Conservation (phyloP, 2,797 vertebrate species). For the Momotus momota region DNA sequence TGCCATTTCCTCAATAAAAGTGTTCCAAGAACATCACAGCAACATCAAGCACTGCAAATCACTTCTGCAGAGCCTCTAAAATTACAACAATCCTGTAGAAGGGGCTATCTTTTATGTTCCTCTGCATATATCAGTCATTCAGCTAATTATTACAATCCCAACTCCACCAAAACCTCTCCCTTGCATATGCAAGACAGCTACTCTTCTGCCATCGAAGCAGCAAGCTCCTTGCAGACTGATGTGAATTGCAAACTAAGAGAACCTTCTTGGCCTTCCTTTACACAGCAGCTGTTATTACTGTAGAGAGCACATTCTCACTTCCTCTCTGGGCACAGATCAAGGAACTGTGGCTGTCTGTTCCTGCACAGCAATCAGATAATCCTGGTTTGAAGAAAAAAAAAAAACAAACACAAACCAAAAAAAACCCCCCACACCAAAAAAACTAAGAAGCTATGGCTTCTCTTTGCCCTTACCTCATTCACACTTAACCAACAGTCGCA, state of each 20-base stretch:
- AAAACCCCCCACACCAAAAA: too few species aligned
- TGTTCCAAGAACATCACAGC: neutral
- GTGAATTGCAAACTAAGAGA: neutral
- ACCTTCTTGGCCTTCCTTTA: neutral
- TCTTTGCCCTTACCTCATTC: neutral
- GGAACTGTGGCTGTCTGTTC: constrained; percentile 8
- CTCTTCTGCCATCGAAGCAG: neutral
- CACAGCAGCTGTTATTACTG: neutral
- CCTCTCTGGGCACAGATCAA: neutral
- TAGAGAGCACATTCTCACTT: neutral
- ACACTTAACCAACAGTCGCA: neutral
- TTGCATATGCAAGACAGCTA: neutral
- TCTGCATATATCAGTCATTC: neutral
- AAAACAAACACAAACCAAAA: neutral
- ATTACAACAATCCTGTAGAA: neutral
- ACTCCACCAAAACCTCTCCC: neutral
- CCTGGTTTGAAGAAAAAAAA: neutral
- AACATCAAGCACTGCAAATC: neutral
- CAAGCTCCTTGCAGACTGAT: neutral
- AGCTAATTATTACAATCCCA: neutral
- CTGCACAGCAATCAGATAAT: neutral
- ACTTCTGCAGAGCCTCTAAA: neutral
- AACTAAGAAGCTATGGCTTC: neutral
- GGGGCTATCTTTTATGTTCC: neutral
- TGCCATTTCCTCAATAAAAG: neutral